phyloP scores from a whole-genome alignment of 2,113 vertebrate genomes.

The Podilymbus podiceps region DNA sequence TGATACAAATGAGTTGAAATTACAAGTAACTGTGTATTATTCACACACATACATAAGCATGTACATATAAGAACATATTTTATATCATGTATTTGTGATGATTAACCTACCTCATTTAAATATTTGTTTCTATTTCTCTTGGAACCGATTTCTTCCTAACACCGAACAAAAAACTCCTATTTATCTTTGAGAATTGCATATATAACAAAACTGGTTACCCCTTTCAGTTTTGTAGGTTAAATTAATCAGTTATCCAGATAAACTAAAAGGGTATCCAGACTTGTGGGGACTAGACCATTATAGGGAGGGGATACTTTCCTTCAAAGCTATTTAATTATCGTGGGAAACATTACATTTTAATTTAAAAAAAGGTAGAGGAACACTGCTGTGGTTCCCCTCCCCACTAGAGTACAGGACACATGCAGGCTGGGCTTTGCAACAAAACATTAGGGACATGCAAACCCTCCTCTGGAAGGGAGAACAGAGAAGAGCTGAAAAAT shows the following conservation, averaged over 20 bases:
- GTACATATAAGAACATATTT: neutral
- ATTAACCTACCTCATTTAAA: neutral
- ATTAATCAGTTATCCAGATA: neutral
- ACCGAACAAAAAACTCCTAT: neutral
- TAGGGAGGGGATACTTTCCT: neutral
- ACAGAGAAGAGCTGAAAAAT: neutral
- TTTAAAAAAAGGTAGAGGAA: neutral
- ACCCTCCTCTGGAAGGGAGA: neutral
- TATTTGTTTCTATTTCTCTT: neutral
- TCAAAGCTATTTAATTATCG: neutral
- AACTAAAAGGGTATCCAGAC: neutral
- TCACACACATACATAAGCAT: neutral
- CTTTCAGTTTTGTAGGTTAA: neutral
- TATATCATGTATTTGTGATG: neutral
- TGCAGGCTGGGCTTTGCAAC: neutral
- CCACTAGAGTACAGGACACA: neutral
- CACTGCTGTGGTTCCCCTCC: neutral
- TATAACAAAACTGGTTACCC: neutral
- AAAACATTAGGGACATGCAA: neutral
- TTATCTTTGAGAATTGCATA: neutral
- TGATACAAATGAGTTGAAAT: neutral
- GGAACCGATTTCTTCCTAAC: neutral
- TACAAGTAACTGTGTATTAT: neutral
- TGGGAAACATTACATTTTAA: neutral
- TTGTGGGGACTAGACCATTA: neutral